Percentiles rank a stretch among this genome's conserved stretches.
Conservation (phyloP, 2,113 vertebrate species). For the Ceyx melanurus region DNA sequence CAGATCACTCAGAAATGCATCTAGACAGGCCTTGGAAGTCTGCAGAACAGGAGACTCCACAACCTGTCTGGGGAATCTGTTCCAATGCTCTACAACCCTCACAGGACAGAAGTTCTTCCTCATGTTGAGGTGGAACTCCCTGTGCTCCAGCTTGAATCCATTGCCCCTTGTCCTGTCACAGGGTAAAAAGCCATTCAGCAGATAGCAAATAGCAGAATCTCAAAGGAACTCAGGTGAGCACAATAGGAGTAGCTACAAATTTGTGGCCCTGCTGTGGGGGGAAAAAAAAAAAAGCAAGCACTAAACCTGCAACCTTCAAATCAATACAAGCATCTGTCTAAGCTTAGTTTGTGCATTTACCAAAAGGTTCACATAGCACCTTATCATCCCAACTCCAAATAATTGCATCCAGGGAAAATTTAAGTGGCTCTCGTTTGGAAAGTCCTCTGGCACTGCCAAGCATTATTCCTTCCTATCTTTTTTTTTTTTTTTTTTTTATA, state of each 20-base stretch:
- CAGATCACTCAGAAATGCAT: too few species aligned
- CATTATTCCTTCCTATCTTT: conserved; percentile 12
- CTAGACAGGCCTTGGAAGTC: too few species aligned
- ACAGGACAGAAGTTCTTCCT: too few species aligned
- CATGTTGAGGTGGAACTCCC: too few species aligned
- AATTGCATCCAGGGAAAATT: conserved; percentile 19
- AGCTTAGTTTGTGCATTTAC: conserved; percentile 5
- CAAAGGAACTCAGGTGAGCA: background rate
- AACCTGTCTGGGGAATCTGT: too few species aligned
- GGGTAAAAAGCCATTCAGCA: background rate
- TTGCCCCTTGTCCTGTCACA: too few species aligned
- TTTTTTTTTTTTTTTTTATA: background rate
- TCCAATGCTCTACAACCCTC: too few species aligned
- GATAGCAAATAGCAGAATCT: background rate
- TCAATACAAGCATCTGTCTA: background rate
- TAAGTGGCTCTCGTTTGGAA: conserved; percentile 42
- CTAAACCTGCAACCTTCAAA: background rate
- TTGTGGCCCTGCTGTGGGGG: background rate
- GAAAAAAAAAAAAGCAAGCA: background rate
- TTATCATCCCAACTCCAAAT: conserved; percentile 36
- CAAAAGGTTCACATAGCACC: background rate
- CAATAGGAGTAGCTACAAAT: background rate
- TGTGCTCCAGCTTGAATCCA: too few species aligned
- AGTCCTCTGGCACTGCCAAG: conserved; percentile 22
- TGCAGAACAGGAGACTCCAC: too few species aligned